phyloP scores from a whole-genome alignment of 2,888 invertebrate genomes.

The Idaea aversata region DNA sequence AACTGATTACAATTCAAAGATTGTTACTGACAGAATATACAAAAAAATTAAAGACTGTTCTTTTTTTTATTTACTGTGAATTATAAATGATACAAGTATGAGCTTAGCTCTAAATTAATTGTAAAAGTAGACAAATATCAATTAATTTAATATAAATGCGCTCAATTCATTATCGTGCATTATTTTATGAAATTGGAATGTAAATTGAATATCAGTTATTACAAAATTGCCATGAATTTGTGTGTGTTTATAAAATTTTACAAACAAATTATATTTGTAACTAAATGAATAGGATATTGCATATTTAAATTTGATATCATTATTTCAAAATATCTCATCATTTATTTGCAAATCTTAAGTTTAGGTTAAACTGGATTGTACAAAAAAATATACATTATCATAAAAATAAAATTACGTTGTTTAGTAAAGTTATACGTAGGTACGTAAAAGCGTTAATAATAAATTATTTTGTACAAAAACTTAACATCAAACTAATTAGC shows the following conservation, averaged over 20 bases:
- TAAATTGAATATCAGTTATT: neutral
- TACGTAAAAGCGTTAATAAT: too few species aligned
- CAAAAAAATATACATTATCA: constrained; percentile 8
- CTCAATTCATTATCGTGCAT: neutral
- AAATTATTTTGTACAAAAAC: too few species aligned
- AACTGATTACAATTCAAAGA: constrained; percentile 62
- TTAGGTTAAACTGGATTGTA: constrained; percentile 12
- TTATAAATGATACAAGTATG: neutral
- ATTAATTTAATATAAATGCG: neutral
- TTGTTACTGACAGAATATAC: neutral
- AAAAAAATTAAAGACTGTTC: neutral
- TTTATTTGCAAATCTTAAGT: neutral
- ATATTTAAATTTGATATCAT: constrained; percentile 7
- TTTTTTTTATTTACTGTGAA: neutral
- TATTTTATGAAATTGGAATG: neutral
- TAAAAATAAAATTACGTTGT: neutral
- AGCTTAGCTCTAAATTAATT: constrained; percentile 10
- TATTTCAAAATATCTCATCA: neutral
- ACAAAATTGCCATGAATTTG: too few species aligned
- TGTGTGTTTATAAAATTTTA: neutral
- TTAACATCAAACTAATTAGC: too few species aligned
- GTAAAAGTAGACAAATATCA: neutral
- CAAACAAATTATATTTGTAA: neutral
- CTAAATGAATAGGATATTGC: constrained; percentile 1
- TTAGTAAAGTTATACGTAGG: neutral